These are phyloP conservation scores for Rhynchomys soricoides DNA, from an alignment of 2,113 vertebrate genomes.

Conservation along the genomic window DNA sequence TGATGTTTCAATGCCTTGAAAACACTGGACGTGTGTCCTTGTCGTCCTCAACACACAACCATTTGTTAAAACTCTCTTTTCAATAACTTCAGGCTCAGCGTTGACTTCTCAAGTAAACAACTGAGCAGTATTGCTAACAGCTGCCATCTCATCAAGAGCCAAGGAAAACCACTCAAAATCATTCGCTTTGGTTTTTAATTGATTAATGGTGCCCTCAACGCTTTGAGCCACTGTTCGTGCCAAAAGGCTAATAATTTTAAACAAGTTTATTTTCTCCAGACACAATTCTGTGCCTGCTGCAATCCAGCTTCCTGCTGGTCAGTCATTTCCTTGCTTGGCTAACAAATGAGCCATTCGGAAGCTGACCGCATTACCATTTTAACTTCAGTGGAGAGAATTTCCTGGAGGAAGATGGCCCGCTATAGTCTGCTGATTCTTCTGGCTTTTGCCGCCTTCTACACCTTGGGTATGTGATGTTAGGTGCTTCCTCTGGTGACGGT, in stretches of 20 bases:
- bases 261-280: constrained; percentile 70
- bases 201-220: constrained; percentile 52
- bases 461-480: not conserved
- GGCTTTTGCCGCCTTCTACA: not conserved
- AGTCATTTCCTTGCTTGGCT: constrained; percentile 9
- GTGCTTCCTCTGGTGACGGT: not conserved
- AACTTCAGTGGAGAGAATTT: not conserved
- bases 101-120: constrained; percentile 33
- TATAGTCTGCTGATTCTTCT: not conserved
- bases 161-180: constrained; percentile 63
- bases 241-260: constrained; percentile 62
- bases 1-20: not conserved
- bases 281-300: constrained; percentile 27
- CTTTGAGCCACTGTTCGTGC: constrained; percentile 25
- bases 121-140: constrained; percentile 6
- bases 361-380: constrained; percentile 4
- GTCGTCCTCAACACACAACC: not conserved
- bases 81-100: constrained; percentile 43
- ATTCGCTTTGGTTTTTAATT: constrained; percentile 55
- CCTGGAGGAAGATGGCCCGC: not conserved
- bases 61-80: constrained; percentile 36
- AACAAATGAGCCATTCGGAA: constrained; percentile 43
- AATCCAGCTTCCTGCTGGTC: not conserved
- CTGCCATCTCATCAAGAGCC: constrained; percentile 54
- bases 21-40: not conserved